phyloP scores from a whole-genome alignment of 2,888 invertebrate species.

The Chironomus riparius region DNA sequence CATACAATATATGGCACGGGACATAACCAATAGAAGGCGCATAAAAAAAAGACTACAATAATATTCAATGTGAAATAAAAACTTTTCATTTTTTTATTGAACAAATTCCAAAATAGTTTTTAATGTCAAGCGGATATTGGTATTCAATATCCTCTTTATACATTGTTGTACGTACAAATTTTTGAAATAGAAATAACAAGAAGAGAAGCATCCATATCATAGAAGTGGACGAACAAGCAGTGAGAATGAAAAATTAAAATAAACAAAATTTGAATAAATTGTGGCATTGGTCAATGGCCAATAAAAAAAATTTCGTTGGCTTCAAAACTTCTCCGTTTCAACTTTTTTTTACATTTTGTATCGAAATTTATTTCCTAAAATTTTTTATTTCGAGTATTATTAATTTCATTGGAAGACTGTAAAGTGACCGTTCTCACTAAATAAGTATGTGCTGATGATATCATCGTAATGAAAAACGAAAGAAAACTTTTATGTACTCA shows the following conservation, averaged over 20 bases:
- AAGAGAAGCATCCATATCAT: not conserved
- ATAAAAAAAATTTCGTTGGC: not conserved
- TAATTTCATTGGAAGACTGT: no score
- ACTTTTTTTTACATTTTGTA: no score
- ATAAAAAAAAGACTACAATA: no score
- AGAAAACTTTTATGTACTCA: no score
- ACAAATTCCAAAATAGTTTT: constrained; percentile 7
- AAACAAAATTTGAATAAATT: no score
- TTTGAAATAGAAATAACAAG: not conserved
- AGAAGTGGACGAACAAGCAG: no score
- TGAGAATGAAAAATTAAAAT: no score
- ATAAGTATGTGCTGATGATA: no score
- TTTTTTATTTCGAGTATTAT: not conserved
- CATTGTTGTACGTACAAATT: not conserved
- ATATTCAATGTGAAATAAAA: not conserved
- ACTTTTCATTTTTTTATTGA: not conserved
- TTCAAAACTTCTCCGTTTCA: not conserved
- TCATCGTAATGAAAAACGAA: no score
- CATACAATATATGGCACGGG: not conserved
- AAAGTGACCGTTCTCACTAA: no score
- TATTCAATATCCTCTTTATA: constrained; percentile 11
- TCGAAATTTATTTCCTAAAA: no score
- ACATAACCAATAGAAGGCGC: not conserved
- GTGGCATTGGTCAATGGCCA: no score
- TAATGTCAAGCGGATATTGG: constrained; percentile 23